Evolutionary conservation across 2,888 invertebrate species (phyloP).

Genomic region (Deilephila porcellus): DNA sequence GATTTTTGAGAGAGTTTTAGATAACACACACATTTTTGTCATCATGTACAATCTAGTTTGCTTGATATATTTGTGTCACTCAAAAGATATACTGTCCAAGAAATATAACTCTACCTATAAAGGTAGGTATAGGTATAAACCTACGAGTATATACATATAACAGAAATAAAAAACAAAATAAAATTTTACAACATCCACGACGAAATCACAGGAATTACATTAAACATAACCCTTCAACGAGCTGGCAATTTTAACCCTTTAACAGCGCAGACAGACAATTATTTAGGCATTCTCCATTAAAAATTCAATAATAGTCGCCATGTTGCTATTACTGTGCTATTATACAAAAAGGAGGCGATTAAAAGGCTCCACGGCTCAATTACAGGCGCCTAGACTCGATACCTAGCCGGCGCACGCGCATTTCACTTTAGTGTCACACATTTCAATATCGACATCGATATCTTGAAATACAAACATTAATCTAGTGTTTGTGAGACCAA

Average conservation of each 20-base stretch:
- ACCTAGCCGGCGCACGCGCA: slow-evolving; percentile 52
- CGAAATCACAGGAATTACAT: slow-evolving; percentile 22
- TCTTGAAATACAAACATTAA: neutral
- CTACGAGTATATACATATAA: neutral
- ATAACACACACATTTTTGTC: no score
- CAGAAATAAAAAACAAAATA: neutral
- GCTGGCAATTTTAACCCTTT: neutral
- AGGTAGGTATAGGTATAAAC: no score
- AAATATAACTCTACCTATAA: no score
- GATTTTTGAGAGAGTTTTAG: no score
- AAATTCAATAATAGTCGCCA: slow-evolving; percentile 38
- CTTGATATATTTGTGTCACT: no score
- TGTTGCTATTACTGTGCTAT: slow-evolving; percentile 59
- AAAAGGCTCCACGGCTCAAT: slow-evolving; percentile 68
- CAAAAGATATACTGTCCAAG: no score
- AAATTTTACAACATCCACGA: neutral
- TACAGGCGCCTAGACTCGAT: slow-evolving; percentile 59
- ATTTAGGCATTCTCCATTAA: slow-evolving; percentile 44
- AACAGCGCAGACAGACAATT: slow-evolving; percentile 35
- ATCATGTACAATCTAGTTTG: no score
- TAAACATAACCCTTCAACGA: slow-evolving; percentile 11
- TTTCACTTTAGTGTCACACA: neutral
- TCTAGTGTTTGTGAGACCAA: neutral
- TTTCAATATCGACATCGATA: slow-evolving; percentile 14
- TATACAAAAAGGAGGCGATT: slow-evolving; percentile 72